These are phyloP conservation scores for Melospiza georgiana DNA, from an alignment of 2,113 vertebrate species.

Conservation along the genomic window DNA sequence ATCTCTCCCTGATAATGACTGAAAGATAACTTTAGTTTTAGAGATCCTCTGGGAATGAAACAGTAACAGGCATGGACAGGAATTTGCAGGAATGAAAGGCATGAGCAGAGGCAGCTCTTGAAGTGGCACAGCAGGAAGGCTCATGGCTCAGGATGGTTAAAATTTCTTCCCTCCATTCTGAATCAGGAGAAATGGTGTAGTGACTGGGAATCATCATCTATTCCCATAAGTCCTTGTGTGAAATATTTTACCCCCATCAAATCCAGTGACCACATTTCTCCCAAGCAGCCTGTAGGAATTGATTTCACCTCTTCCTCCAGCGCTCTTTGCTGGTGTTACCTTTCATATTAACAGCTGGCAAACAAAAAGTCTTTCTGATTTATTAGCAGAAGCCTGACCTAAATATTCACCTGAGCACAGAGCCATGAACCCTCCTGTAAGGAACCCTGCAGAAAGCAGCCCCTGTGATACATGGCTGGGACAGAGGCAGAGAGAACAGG, in stretches of 20 bases:
- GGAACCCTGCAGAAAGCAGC: not conserved
- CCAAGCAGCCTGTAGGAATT: not conserved
- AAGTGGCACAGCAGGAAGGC: not conserved
- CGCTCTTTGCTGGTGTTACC: not conserved
- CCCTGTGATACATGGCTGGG: not conserved
- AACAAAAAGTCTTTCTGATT: not conserved
- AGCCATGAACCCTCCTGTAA: not conserved
- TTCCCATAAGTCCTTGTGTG: not conserved
- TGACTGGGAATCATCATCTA: not conserved
- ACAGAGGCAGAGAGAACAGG: not conserved
- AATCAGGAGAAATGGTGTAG: not conserved
- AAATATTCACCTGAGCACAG: not conserved
- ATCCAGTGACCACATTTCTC: not conserved
- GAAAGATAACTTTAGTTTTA: not conserved
- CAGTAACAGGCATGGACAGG: not conserved
- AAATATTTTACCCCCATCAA: not conserved
- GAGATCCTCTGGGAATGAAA: not conserved
- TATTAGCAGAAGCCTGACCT: not conserved
- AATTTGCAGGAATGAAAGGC: not conserved
- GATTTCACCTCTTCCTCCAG: not conserved
- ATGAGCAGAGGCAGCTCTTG: not conserved
- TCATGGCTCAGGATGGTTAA: not conserved
- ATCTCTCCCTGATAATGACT: not conserved
- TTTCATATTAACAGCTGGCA: not conserved
- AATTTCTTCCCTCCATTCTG: not conserved